Evolutionary conservation across 2,797 vertebrate species (phyloP), one percentile per base, ranked within the genome.

Genomic region (Pantherophis alleghaniensis): DNA sequence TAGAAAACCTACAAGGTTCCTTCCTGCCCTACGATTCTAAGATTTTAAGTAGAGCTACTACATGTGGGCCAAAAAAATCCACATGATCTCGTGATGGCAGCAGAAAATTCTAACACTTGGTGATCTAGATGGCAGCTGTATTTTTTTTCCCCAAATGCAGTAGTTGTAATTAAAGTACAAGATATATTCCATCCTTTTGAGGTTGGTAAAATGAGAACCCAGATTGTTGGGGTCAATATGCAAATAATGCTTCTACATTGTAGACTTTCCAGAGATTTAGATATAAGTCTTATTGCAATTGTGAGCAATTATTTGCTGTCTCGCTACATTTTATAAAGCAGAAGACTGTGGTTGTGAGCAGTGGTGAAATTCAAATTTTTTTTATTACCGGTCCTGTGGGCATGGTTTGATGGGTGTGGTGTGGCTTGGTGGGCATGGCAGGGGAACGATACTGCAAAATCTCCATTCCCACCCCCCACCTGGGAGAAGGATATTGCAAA

Each of bases 71-170:
- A 5, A 83, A 47, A 74, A 83, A 47, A 12, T 79, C 20, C 20
- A 47, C 18, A 47, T 47, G 74, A 79, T 42, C 18, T 79, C 1
- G 32, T 42, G 32, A 83, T 47, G 42, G 74, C 42, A 83, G 74
- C 42, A 83, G 20, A 83, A 83, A 24, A 83, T 11, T 47, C 74
- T 24, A 83, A 47, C 9, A 12, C 37, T 83, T 83, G 20, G 10
- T 4, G 24, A 47, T 24, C 20, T 22, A 79, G 37, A 42, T 79
- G 74, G 18, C 74, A 47, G 24, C 74, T 83, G 20, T 47, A 47
- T 47, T 2, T 4, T 1, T 2, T 1, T 2, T 0, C 20, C 0
- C 7, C 7, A 4, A 22, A 83, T 24, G 3, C 9, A 79, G 18
- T 79, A 11, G 9, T 83, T 83, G 20, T 47, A 24, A 24, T 47